phyloP scores from a whole-genome alignment of 2,113 vertebrate species.

The Erythrocebus patas region DNA sequence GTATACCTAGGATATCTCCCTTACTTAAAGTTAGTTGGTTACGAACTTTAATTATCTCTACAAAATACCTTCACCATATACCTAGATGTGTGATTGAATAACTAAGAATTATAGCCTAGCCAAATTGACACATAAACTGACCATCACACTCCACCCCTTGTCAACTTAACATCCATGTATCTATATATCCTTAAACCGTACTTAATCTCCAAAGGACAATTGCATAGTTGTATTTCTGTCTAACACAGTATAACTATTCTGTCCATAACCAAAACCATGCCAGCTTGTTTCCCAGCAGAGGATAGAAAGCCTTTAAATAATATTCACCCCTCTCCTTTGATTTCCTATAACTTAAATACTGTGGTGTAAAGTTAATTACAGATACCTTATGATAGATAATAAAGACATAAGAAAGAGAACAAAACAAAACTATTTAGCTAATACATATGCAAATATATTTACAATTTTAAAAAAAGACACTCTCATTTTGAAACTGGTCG shows the following conservation, averaged over 20 bases:
- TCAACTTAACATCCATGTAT: not conserved
- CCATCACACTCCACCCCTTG: not conserved
- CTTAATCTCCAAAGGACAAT: not conserved
- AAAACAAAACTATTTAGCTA: not conserved
- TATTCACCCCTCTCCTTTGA: not conserved
- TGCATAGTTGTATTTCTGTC: not conserved
- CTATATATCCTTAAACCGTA: not conserved
- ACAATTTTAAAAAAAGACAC: not conserved
- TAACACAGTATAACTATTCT: not conserved
- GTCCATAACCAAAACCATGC: not conserved
- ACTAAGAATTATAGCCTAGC: not conserved
- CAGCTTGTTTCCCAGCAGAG: not conserved
- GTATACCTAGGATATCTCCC: not conserved
- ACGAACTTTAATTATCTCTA: not conserved
- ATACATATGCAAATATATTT: not conserved
- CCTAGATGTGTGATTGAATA: not conserved
- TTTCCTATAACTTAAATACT: not conserved
- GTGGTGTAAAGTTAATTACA: not conserved
- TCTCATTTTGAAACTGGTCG: not conserved
- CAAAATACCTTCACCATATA: not conserved
- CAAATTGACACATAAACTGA: not conserved
- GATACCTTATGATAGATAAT: not conserved
- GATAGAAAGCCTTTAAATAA: not conserved
- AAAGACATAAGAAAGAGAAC: not conserved
- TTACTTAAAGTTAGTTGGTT: not conserved